phyloP scores from a whole-genome alignment of 2,113 vertebrate genomes.

The Boulengeromyrus knoepffleri region DNA sequence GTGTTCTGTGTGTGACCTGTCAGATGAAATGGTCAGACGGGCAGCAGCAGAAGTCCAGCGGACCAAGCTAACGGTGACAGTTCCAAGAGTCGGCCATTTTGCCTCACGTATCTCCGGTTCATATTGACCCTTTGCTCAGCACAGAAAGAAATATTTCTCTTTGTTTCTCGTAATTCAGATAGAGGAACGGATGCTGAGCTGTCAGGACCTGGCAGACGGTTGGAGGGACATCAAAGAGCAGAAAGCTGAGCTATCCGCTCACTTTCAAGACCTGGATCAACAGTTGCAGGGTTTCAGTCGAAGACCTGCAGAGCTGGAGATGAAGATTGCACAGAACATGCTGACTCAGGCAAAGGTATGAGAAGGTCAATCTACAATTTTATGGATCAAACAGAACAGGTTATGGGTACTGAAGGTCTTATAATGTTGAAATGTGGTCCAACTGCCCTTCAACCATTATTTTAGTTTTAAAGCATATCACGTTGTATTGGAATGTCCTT shows the following conservation, averaged over 20 bases:
- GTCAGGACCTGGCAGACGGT: slow-evolving; percentile 75
- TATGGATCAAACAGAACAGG: background rate
- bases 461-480: background rate
- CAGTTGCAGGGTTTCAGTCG: slow-evolving; percentile 82
- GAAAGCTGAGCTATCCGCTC: slow-evolving; percentile 76
- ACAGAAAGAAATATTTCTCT: background rate
- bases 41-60: slow-evolving; percentile 81
- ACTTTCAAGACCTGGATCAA: slow-evolving; percentile 82
- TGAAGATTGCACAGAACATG: slow-evolving; percentile 86
- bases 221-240: slow-evolving; percentile 86
- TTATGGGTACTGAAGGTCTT: background rate
- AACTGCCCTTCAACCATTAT: background rate
- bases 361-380: background rate
- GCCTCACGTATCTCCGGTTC: background rate
- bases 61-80: slow-evolving; percentile 80
- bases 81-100: slow-evolving; percentile 1
- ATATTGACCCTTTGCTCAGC: background rate
- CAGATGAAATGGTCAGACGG: slow-evolving; percentile 71
- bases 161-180: slow-evolving; percentile 57
- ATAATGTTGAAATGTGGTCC: background rate
- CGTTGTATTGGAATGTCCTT: background rate
- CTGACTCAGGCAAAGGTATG: slow-evolving; percentile 86
- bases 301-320: slow-evolving; percentile 79
- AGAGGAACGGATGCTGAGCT: slow-evolving; percentile 76
- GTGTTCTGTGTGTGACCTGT: slow-evolving; percentile 83